Evolutionary conservation across 2,888 invertebrate species (phyloP).

Genomic region (Imbricaverruca yamaguchii): DNA sequence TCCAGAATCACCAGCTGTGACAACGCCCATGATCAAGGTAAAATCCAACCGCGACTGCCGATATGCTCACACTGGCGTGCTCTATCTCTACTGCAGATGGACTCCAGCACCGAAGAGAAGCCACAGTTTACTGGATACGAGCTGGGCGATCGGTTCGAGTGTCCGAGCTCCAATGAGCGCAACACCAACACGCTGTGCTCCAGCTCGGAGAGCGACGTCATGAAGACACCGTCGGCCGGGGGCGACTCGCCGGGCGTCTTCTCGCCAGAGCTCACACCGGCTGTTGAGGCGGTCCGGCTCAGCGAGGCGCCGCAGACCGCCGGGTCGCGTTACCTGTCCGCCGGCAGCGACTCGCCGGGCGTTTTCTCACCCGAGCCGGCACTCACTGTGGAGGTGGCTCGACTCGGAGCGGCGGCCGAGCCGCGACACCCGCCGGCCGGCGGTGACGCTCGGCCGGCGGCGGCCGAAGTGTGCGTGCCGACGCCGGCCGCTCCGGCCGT

Average conservation of each 20-base stretch:
- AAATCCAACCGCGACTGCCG: too few relatives aligned
- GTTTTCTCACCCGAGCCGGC: background rate
- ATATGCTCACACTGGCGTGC: too few relatives aligned
- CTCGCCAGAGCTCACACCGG: background rate
- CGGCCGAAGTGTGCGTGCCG: background rate
- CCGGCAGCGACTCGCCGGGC: slow-evolving; percentile 12
- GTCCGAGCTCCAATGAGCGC: slow-evolving; percentile 22
- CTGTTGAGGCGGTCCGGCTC: background rate
- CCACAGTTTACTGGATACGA: background rate
- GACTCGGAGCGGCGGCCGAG: too few relatives aligned
- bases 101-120: background rate
- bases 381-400: background rate
- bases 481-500: background rate
- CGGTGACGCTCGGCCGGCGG: background rate
- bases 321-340: too few relatives aligned
- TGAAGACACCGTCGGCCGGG: slow-evolving; percentile 20
- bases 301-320: background rate
- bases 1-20: too few relatives aligned
- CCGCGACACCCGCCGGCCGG: background rate
- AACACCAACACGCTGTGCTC: slow-evolving; percentile 22
- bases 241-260: slow-evolving; percentile 1
- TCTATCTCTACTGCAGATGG: background rate
- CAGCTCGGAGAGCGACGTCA: slow-evolving; percentile 21
- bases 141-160: slow-evolving; percentile 1
- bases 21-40: too few relatives aligned